phyloP scores from a whole-genome alignment of 1,140 invertebrate genomes.

The Zaprionus ornatus region DNA sequence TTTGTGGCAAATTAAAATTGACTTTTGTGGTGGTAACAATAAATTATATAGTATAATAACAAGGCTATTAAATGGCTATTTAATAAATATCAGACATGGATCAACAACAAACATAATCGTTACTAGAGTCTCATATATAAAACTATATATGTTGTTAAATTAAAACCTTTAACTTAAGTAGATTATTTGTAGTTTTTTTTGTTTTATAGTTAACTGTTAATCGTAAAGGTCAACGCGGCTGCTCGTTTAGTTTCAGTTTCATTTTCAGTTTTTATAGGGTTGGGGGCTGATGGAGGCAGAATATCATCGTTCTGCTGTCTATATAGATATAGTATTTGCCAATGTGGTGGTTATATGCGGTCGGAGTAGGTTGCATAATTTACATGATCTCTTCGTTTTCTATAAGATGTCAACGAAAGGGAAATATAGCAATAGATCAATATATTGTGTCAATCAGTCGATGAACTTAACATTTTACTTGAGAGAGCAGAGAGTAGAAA shows the following conservation, averaged over 20 bases:
- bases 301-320: constrained; percentile 65
- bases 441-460: constrained; percentile 52
- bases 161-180: constrained; percentile 41
- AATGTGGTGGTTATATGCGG: constrained; percentile 60
- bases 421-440: constrained; percentile 73
- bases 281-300: constrained; percentile 43
- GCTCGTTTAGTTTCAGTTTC: constrained; percentile 51
- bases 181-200: constrained; percentile 21
- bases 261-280: constrained; percentile 7
- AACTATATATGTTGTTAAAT: constrained; percentile 46
- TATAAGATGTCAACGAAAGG: constrained; percentile 62
- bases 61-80: constrained; percentile 73
- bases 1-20: constrained; percentile 53
- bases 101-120: constrained; percentile 71
- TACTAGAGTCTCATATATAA: constrained; percentile 49
- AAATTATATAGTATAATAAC: constrained; percentile 80
- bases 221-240: constrained; percentile 53
- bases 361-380: constrained; percentile 59
- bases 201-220: constrained; percentile 30
- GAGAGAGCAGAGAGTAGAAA: not conserved
- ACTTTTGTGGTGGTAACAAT: constrained; percentile 65
- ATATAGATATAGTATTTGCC: constrained; percentile 41
- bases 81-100: constrained; percentile 79
- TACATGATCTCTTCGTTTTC: constrained; percentile 71
- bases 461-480: constrained; percentile 43